Evolutionary conservation across 2,888 invertebrate species (phyloP), one percentile per base, ranked within the genome.

Genomic region (Drosophila bunnanda): DNA sequence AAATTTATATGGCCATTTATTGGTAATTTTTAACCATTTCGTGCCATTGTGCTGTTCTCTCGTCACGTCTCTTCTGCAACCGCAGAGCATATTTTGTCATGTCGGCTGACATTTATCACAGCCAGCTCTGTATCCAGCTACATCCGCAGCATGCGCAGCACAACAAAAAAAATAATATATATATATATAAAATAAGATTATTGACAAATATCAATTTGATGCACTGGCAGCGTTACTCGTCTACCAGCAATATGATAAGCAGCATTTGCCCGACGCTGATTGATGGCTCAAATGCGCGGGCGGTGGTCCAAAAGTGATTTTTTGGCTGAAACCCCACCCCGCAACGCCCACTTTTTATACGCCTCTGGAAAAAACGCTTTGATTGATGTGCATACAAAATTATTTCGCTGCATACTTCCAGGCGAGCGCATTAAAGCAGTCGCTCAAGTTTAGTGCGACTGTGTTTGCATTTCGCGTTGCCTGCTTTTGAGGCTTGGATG

Each of bases 171-270:
- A 76, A 12, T 39, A 13, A 39, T 38, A 8, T 39, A 41, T 20
- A 13, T 22, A 9, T 15, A 20, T 22, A 50, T 20, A 32, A 32
- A 50, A 50, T 50, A 50, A 50, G 39, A 68, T 65, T 76, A 86
- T 82, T 83, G 79, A 71, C 75, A 84, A 74, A 84, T 87, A 81
- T 86, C 71, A 86, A 80, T 76, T 86, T 84, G 67, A 78, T 77
- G 65, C 71, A 73, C 44, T 71, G 70, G 56, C 73, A 76, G 38
- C 54, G 70, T 59, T 70, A 30, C 53, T 30, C 50, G 17, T 48
- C 58, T 30, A 53, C 22, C 58, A 52, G 70, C 70, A 58, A 70
- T 69, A 69, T 69, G 69, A 69, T 69, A 69, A 69, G 71, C 70
- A 39, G 59, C 59, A 30, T 55, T 68, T 52, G 54, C 50, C 54